These are phyloP conservation scores for Fissipunctia ypsillon DNA, from an alignment of 2,888 invertebrate genomes.

Conservation along the genomic window DNA sequence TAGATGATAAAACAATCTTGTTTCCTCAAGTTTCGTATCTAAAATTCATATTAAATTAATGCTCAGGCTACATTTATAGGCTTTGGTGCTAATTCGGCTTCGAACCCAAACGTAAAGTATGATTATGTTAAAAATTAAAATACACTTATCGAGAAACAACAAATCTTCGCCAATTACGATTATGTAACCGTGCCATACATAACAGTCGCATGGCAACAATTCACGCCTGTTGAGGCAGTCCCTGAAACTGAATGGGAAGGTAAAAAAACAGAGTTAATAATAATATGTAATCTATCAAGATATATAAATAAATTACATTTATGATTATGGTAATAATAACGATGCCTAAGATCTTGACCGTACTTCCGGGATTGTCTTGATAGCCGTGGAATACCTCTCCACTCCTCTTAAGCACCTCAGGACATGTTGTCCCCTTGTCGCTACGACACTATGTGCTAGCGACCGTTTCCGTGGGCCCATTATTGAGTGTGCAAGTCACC, in stretches of 20 bases:
- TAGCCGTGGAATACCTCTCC: no score
- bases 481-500: no score
- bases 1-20: conserved; percentile 13
- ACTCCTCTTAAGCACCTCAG: no score
- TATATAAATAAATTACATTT: neutral
- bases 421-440: no score
- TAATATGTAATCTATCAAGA: conserved; percentile 1
- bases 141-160: neutral
- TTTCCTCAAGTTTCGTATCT: conserved; percentile 14
- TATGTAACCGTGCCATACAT: neutral
- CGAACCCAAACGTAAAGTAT: neutral
- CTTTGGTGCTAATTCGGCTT: neutral
- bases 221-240: conserved; percentile 5
- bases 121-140: neutral
- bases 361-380: no score
- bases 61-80: neutral
- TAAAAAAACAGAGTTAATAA: conserved; percentile 1
- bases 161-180: neutral
- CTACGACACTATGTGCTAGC: no score
- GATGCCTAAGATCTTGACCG: no score
- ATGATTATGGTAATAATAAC: neutral
- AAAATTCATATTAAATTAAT: neutral
- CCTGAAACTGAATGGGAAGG: neutral
- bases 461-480: no score
- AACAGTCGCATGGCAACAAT: conserved; percentile 7